Evolutionary conservation across 2,113 vertebrate species (phyloP), one percentile per base, ranked within the genome.

Genomic region (Oncorhynchus kisutch): DNA sequence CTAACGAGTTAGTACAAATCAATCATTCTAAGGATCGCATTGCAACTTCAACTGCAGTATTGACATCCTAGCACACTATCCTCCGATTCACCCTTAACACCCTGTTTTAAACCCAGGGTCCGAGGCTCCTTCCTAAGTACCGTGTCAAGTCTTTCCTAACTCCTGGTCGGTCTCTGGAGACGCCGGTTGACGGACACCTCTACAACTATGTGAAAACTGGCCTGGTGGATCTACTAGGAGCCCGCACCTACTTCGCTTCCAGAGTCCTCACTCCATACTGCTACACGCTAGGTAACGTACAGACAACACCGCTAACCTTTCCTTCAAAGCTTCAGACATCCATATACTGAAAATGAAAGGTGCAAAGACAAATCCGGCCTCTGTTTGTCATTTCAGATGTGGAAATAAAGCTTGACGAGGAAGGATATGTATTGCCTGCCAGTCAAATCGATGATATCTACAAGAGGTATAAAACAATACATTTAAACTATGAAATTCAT

Each of bases 361-460:
- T 54, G 5, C 16, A 18, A 54, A 18, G 51, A 54, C 49, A 54
- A 18, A 54, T 16, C 16, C 14, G 3, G 48, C 4, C 66, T 27
- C 4, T 77, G 9, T 66, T 25, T 45, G 59, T 71, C 66, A 12
- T 79, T 74, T 34, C 79, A 99, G 97, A 99, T 89, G 93, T 97
- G 80, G 96, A 97, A 87, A 94, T 99, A 84, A 98, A 97, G 87
- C 87, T 99, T 71, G 94, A 99, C 68, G 93, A 95, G 89, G 94
- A 95, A 24, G 97, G 96, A 77, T 95, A 93, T 78, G 93, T 97
- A 6, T 80, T 99, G 66, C 95, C 95, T 13, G 93, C 89, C 12
- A 84, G 86, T 25, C 83, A 88, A 0, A 12, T 66, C 45, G 94
- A 96, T 27, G 94, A 97, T 0, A 88, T 95, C 0, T 81, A 89